Evolutionary conservation across 2,888 invertebrate species (phyloP), one percentile per base, ranked within the genome.

Genomic region (Rotaria macrura): DNA sequence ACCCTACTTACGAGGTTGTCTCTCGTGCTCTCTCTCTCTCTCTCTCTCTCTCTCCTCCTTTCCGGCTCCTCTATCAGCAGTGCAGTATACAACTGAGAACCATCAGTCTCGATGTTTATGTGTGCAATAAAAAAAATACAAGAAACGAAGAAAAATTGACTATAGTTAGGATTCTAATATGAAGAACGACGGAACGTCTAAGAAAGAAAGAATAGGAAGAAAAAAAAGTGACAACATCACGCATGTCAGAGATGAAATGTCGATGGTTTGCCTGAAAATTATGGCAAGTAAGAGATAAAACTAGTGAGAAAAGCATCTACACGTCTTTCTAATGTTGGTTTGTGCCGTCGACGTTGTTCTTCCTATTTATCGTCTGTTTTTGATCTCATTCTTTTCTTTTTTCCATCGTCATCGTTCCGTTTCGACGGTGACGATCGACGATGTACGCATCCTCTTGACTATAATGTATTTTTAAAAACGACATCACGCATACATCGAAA

Each of bases 391-490:
- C 34, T 65, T 65, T 65, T 65, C 34, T 65, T 29, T 65, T 65
- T 52, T 65, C 29, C 34, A 34, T 65, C 34, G 65, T 65, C 65
- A 38, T 65, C 65, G 65, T 65, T 65, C 65, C 65, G 65, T 65
- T 65, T 65, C 65, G 65, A 34, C 65, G 65, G 65, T 65, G 65
- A 65, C 65, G 65, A 65, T 65, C 38, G 65, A 65, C 65, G 65
- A 65, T 65, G 65, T 65, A 29, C 34, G 34, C 65, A 65, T 34
- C 34, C 7, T 65, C 65, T 17, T 25, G 34, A 34, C 12, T 34
- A 17, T 65, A 25, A 65, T 65, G 34, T 65, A 65, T 65, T 65
- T 34, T 65, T 17, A 65, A 65, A n/a, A 65, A 29, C 65, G 25
- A 38, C 34, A 34, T 34, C 65, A 38, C 3, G 7, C 65, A 65